Percentiles rank a stretch among this genome's conserved stretches.
Conservation (phyloP, 2,113 vertebrate genomes). For the Mohoua ochrocephala region DNA sequence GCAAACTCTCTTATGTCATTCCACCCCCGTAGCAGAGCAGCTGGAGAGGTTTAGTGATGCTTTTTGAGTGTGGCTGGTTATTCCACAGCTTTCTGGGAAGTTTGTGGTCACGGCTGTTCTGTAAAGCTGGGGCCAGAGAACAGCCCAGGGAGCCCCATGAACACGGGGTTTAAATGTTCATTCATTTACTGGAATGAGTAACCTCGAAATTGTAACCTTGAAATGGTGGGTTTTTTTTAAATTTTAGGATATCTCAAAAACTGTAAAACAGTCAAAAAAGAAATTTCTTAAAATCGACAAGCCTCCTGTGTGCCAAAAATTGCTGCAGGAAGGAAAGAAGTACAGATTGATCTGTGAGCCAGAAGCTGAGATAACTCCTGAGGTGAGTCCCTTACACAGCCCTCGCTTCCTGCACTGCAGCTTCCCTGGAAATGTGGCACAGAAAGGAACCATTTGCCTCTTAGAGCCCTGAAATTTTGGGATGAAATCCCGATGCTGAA, state of each 20-base stretch:
- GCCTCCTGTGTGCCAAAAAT: slow-evolving; percentile 77
- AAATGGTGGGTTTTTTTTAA: background rate
- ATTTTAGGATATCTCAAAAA: slow-evolving; percentile 77
- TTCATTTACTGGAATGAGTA: background rate
- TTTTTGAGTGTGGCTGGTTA: background rate
- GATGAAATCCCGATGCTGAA: background rate
- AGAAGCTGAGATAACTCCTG: slow-evolving; percentile 81
- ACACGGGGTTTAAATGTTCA: background rate
- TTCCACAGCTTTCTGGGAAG: no score
- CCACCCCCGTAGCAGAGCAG: fast-evolving
- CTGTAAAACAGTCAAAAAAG: slow-evolving; percentile 70
- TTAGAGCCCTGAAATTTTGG: background rate
- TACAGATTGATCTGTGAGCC: slow-evolving; percentile 80
- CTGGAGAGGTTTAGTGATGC: background rate
- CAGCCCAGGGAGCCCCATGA: background rate
- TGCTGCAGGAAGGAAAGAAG: slow-evolving; percentile 75
- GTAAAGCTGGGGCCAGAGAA: background rate
- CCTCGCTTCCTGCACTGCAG: background rate
- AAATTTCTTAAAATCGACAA: slow-evolving; percentile 80
- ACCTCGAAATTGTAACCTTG: background rate
- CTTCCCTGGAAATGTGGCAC: background rate
- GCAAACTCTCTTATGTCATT: background rate
- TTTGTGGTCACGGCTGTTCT: fast-evolving
- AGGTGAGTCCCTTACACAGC: slow-evolving; percentile 51
- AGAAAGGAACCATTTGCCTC: background rate